Base-by-base conservation (phyloP, 1,140 invertebrate genomes). In the Lycorma delicatula region DNA sequence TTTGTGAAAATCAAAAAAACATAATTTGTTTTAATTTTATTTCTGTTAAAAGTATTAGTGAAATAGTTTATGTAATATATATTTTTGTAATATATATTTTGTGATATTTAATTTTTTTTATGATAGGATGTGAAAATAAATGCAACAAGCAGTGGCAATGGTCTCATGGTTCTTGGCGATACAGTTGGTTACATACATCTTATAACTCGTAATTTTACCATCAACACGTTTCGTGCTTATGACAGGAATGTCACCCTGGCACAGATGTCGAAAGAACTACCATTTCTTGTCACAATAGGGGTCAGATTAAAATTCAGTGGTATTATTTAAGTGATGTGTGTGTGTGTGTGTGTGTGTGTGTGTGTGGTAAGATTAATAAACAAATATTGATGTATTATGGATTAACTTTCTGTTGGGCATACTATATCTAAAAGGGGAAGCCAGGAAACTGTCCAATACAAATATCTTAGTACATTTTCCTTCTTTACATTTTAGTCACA, bases 281-380 rank as follows among this genome's bases (percentile, higher is more conserved):
- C 86, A 50, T 81, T 86, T 64, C 70, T 94, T 11, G 79, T 93
- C 16, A 89, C 91, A 7, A 83, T 94, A 68, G 91, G 91, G 16
- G 90, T 92, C 74, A 82, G 79, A n/a, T n/a, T n/a, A n/a, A n/a
- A n/a, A n/a, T n/a, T n/a, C n/a, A n/a, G n/a, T n/a, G n/a, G n/a
- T n/a, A n/a, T n/a, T n/a, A n/a, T n/a, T n/a, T n/a, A n/a, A n/a
- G n/a, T n/a, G n/a, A n/a, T n/a, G n/a, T n/a, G n/a, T n/a, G n/a
- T n/a, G n/a, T n/a, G n/a, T n/a, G n/a, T n/a, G n/a, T n/a, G n/a
- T n/a, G n/a, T n/a, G n/a, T n/a, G n/a, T n/a, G n/a, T n/a, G n/a
- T n/a, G n/a, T n/a, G n/a, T n/a, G n/a, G n/a, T n/a, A n/a, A n/a
- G n/a, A n/a, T n/a, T n/a, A n/a, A n/a, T n/a, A n/a, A n/a, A n/a